Conservation (phyloP, 2,113 vertebrate genomes). For the Pachyramphus minor region DNA sequence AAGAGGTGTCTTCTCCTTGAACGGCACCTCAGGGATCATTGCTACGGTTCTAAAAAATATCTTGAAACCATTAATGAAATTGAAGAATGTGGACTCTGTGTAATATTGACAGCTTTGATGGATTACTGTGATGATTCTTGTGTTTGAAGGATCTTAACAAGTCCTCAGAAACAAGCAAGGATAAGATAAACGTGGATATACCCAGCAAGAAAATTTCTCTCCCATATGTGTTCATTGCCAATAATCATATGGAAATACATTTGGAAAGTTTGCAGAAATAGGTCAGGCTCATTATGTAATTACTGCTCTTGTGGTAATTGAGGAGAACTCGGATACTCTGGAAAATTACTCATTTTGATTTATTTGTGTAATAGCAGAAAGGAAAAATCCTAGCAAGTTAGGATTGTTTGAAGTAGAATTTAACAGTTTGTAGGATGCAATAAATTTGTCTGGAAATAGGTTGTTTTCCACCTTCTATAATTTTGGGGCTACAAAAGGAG, state of each 20-base stretch:
- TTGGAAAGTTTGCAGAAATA: background rate
- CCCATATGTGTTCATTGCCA: background rate
- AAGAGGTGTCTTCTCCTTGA: background rate
- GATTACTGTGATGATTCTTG: background rate
- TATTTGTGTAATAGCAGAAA: background rate
- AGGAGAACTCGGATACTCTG: background rate
- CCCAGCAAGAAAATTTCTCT: background rate
- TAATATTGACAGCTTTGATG: background rate
- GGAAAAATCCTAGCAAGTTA: background rate
- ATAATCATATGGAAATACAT: background rate
- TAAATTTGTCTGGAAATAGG: background rate
- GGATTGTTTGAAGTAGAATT: background rate
- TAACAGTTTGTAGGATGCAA: background rate
- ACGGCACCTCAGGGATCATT: background rate
- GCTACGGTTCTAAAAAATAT: background rate
- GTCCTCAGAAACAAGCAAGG: background rate
- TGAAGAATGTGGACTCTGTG: background rate
- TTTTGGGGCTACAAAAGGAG: background rate
- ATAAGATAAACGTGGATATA: background rate
- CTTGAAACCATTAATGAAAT: background rate
- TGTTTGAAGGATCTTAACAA: background rate
- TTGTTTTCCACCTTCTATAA: background rate
- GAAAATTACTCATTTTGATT: background rate
- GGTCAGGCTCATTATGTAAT: background rate
- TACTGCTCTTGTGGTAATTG: background rate